These are phyloP conservation scores for Drosophila testacea DNA, from an alignment of 2,888 invertebrate species.

Conservation along the genomic window DNA sequence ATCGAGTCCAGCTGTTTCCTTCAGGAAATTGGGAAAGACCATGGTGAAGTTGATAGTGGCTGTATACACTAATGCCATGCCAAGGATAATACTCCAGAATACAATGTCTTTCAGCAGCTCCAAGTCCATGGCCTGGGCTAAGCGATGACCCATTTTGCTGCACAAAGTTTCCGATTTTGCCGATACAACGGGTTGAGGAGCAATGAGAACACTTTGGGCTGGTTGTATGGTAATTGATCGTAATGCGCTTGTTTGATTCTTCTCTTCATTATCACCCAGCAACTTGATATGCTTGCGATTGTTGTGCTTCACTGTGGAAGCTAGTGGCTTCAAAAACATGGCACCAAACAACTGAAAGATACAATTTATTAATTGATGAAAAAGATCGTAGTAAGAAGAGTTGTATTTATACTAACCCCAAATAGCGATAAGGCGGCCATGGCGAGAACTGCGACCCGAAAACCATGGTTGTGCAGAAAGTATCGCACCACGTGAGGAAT, in stretches of 20 bases:
- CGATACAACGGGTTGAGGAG: background rate
- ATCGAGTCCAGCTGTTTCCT: constrained; percentile 83
- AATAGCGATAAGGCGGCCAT: constrained; percentile 88
- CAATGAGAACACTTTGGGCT: constrained; percentile 1
- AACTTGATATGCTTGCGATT: constrained; percentile 79
- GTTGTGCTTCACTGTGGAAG: constrained; percentile 81
- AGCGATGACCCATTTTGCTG: constrained; percentile 73
- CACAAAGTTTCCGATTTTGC: constrained; percentile 49
- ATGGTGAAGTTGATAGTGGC: constrained; percentile 90
- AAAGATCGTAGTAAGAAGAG: background rate
- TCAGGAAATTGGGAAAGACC: constrained; percentile 89
- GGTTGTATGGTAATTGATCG: constrained; percentile 51
- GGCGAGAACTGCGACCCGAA: constrained; percentile 88
- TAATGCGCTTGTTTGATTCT: constrained; percentile 43
- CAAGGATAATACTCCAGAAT: constrained; percentile 89
- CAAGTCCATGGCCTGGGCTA: constrained; percentile 87
- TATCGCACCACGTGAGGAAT: constrained; percentile 90
- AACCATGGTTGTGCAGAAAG: constrained; percentile 88
- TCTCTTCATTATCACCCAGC: constrained; percentile 63
- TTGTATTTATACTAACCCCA: constrained; percentile 86
- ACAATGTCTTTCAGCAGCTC: constrained; percentile 87
- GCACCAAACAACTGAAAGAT: constrained; percentile 86
- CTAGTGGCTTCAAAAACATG: constrained; percentile 87
- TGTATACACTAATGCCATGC: constrained; percentile 89
- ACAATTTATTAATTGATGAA: constrained; percentile 2